Base-by-base conservation (phyloP, 2,888 invertebrate species). In the Argyresthia albistria region DNA sequence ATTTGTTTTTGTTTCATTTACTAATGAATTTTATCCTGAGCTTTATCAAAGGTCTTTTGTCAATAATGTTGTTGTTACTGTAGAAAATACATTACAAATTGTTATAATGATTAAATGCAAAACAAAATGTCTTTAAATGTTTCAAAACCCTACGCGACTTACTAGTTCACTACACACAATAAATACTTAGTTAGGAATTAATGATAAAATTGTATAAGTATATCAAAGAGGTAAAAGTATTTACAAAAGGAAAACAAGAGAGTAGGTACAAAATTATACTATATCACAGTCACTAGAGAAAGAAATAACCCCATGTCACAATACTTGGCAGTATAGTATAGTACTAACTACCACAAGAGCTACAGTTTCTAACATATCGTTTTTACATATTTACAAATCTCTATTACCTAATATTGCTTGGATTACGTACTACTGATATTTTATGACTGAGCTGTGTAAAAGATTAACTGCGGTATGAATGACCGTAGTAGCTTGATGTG, bases 211-310 rank as follows among this genome's bases (percentile, higher is more conserved):
- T 87, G 86, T 87, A 87, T 80, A 87, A 77, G 73, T 76, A 73
- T 87, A 87, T 84, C 83, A 86, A 86, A 86, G 64, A 73, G 78
- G 74, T 73, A 58, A 70, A 80, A 78, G 0, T 84, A 83, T 84
- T 60, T 82, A 83, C 80, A 82, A 80, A 51, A 70, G 77, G 78
- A 70, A 65, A 76, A 72, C 70, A 67, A 68, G 73, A 67, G n/a
- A n/a, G n/a, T n/a, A 25, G 25, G 25, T 70, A 72, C 65, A 69
- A 81, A 84, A 83, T 83, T 81, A 84, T 80, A 78, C 80, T 84
- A 84, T 87, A 87, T 87, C 86, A 87, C 86, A 87, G 86, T 82
- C 75, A 74, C 86, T 87, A 86, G 78, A 82, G 70, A 84, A 73
- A 81, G 75, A 77, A 50, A 50, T 43, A 78, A 76, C 71, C 65